Evolutionary conservation across 92 coral and sea anemone genomes (phyloP), one percentile per base, ranked within the genome.

Genomic region (Metridium senile): DNA sequence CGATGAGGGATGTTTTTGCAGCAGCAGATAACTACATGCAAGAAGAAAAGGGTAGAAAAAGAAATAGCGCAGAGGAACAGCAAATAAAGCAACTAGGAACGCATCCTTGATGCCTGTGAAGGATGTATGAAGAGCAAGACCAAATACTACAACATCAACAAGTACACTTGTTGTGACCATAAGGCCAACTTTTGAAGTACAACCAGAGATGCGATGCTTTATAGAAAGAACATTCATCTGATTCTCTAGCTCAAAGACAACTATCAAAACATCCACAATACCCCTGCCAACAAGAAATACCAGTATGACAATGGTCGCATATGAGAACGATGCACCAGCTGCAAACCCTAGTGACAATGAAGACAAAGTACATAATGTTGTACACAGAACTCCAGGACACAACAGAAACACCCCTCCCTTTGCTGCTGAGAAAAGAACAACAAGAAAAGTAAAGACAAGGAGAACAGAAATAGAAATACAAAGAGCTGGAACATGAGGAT

Each of bases 201-300:
- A 82, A 4, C 74, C 72, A 45, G 87, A 76, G 33, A 82, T 62
- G 22, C 87, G 79, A 84, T 82, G 84, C 35, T 26, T 73, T 19
- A 82, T 18, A 29, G 91, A 87, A 2, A 78, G 74, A 35, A 66
- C 47, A 11, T 63, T 68, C 43, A 43, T 71, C 46, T 70, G 84
- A 33, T 77, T 61, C 49, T 82, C 82, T 66, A 87, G 62, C 33
- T 87, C 91, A 25, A 65, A 54, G 26, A 67, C 49, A 11, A 87
- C 62, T 34, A 87, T 57, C 27, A 82, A 66, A 1, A 78, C 72
- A 58, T 87, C 91, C 23, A 49, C 67, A 13, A 77, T 58, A 39
- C 81, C 91, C 68, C 82, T 87, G n/a, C 76, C 70, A 57, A 51
- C 62, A 32, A 87, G 66, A 58, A 87, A 82, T 11, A 83, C 74